Evolutionary conservation across 37 sponge, comb jelly and placozoan genomes (phyloP).

Genomic region (Mnemiopsis leidyi): DNA sequence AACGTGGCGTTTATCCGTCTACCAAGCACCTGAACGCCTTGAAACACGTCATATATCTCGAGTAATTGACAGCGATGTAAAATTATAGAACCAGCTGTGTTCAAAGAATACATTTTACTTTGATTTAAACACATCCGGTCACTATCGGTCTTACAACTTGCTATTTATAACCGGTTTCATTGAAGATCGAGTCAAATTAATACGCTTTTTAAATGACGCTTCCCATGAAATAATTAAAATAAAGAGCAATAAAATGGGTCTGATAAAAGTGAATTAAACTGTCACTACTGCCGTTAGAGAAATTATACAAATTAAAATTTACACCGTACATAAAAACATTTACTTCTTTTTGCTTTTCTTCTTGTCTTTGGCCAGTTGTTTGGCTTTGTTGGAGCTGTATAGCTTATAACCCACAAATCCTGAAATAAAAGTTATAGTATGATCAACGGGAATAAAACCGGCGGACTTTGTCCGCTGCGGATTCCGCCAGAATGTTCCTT

Average conservation of each 20-base stretch:
- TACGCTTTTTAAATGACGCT: background rate
- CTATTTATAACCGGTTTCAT: too few relatives aligned
- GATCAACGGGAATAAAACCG: too few relatives aligned
- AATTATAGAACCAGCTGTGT: background rate
- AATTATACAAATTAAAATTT: background rate
- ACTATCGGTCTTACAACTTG: too few relatives aligned
- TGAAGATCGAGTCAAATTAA: too few relatives aligned
- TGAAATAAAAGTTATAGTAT: too few relatives aligned
- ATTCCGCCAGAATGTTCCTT: too few relatives aligned
- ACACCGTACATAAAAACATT: background rate
- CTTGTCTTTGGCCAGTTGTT: slow-evolving; percentile 1
- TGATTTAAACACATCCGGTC: too few relatives aligned
- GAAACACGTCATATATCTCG: too few relatives aligned
- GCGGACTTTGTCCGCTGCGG: too few relatives aligned
- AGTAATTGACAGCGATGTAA: too few relatives aligned
- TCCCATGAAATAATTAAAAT: background rate
- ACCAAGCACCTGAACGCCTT: too few relatives aligned
- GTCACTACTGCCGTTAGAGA: background rate
- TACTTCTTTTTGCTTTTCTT: slow-evolving; percentile 60
- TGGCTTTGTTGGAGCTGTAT: slow-evolving; percentile 2
- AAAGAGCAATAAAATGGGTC: background rate
- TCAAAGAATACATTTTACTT: background rate
- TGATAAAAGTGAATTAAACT: background rate
- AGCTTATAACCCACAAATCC: slow-evolving; percentile 35
- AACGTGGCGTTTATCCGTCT: background rate